Evolutionary conservation across 2,888 invertebrate species (phyloP).

Genomic region (Sphaerophoria taeniata): DNA sequence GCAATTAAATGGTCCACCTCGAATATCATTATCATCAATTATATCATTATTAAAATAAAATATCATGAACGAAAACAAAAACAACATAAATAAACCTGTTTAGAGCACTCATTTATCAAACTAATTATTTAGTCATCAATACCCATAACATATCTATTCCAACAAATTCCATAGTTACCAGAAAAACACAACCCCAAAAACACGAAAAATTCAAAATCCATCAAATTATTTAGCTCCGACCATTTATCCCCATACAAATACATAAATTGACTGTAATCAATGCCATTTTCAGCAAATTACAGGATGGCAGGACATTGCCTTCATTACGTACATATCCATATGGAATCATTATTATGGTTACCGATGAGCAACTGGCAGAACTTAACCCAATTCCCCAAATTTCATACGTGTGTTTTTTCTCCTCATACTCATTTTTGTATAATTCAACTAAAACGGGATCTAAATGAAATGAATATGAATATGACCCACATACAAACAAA

Average conservation of each 20-base stretch:
- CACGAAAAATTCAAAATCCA: conserved; percentile 38
- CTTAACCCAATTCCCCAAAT: neutral
- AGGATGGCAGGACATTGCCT: conserved; percentile 27
- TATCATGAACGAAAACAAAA: too few species aligned
- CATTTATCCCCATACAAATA: neutral
- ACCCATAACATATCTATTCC: too few species aligned
- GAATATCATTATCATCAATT: too few species aligned
- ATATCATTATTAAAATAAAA: too few species aligned
- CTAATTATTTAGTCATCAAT: too few species aligned
- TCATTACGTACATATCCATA: conserved; percentile 1
- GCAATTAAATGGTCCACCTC: too few species aligned
- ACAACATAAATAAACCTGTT: too few species aligned
- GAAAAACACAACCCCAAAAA: too few species aligned
- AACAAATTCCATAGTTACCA: too few species aligned
- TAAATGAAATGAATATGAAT: conserved; percentile 65
- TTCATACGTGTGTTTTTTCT: conserved; percentile 7
- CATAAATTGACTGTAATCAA: conserved; percentile 24
- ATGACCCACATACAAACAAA: conserved; percentile 51
- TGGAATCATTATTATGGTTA: neutral
- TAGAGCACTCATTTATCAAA: too few species aligned
- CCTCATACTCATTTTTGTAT: conserved; percentile 51
- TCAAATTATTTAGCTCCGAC: conserved; percentile 16
- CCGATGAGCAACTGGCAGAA: conserved; percentile 29
- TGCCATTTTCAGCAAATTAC: conserved; percentile 39
- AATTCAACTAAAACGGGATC: conserved; percentile 69